phyloP scores from a whole-genome alignment of 2,113 vertebrate species.

The Cynocephalus volans region DNA sequence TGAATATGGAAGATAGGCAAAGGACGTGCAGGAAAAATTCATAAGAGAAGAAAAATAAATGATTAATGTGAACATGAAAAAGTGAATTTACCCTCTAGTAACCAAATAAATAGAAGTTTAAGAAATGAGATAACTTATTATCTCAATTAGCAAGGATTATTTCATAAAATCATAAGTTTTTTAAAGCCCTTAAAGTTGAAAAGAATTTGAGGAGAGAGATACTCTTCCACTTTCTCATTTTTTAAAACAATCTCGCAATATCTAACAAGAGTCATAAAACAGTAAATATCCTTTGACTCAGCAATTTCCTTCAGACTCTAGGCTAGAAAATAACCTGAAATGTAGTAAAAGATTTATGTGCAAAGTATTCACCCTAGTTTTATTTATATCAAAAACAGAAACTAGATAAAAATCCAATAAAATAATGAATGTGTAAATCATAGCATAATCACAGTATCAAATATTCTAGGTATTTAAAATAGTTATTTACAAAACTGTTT shows the following conservation, averaged over 20 bases:
- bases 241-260: slow-evolving; percentile 65
- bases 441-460: slow-evolving; percentile 20
- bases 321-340: slow-evolving; percentile 72
- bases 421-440: slow-evolving; percentile 59
- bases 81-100: slow-evolving; percentile 5
- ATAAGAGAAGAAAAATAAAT: slow-evolving; percentile 4
- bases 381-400: slow-evolving; percentile 67
- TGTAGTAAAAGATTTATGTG: slow-evolving; percentile 69
- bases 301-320: slow-evolving; percentile 56
- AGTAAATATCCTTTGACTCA: slow-evolving; percentile 62
- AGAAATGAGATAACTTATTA: slow-evolving; percentile 14
- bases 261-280: slow-evolving; percentile 67
- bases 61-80: neutral
- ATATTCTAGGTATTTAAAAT: neutral
- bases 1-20: neutral
- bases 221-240: slow-evolving; percentile 28
- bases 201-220: neutral
- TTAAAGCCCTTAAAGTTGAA: neutral
- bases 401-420: slow-evolving; percentile 61
- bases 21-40: neutral
- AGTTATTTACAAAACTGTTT: neutral
- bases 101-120: slow-evolving; percentile 21
- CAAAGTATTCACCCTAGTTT: slow-evolving; percentile 56
- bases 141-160: slow-evolving; percentile 51
- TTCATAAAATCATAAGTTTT: slow-evolving; percentile 31